Evolutionary conservation across 2,797 vertebrate genomes (phyloP).

Genomic region (Mus minutoides): DNA sequence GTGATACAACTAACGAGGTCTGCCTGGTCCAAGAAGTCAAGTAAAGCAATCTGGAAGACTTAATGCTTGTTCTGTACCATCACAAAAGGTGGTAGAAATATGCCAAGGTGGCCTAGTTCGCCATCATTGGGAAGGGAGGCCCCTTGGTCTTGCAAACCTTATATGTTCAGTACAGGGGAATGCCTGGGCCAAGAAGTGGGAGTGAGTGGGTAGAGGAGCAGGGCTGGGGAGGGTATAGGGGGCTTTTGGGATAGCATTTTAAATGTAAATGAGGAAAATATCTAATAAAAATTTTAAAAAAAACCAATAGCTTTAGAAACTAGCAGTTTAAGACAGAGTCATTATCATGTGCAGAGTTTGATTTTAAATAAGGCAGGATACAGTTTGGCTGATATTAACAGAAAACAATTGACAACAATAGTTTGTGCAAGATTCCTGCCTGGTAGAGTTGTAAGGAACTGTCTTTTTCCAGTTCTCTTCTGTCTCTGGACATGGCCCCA

Average conservation of each 20-base stretch:
- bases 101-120: too few relatives aligned
- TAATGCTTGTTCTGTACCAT: background rate
- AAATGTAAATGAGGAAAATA: too few relatives aligned
- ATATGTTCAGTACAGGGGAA: too few relatives aligned
- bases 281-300: too few relatives aligned
- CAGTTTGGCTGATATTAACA: background rate
- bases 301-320: background rate
- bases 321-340: background rate
- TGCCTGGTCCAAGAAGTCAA: background rate
- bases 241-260: too few relatives aligned
- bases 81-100: background rate
- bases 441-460: background rate
- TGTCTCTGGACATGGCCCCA: background rate
- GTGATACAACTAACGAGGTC: accelerated
- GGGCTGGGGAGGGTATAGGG: too few relatives aligned
- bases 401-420: background rate
- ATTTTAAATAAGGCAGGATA: background rate
- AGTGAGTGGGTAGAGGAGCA: too few relatives aligned
- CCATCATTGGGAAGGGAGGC: too few relatives aligned
- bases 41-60: background rate
- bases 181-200: too few relatives aligned
- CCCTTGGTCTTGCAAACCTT: too few relatives aligned
- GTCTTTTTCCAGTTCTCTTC: background rate
- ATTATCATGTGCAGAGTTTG: background rate
- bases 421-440: background rate